A percentile compares a stretch with the other conserved stretches of the same genome.
phyloP scores from a whole-genome alignment of 2,888 invertebrate species.

The Leptinotarsa rubiginosa region DNA sequence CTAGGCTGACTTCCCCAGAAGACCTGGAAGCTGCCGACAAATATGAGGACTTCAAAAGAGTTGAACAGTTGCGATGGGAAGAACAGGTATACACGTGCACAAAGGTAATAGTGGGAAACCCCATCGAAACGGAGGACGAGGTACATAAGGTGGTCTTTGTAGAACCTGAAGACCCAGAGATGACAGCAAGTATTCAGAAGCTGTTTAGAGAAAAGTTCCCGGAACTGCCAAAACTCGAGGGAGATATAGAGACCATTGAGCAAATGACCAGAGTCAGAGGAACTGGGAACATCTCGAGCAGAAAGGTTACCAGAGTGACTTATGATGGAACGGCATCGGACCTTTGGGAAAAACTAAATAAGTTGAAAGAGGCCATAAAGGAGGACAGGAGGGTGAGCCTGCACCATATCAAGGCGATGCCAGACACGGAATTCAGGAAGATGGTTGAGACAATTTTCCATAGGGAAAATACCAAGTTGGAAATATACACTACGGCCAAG shows the following conservation, averaged over 20 bases:
- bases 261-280: slow-evolving; percentile 5
- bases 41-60: background rate
- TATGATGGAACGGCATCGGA: slow-evolving; percentile 16
- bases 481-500: slow-evolving; percentile 10
- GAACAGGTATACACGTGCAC: slow-evolving; percentile 6
- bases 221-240: slow-evolving; percentile 18
- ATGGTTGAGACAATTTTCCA: slow-evolving; percentile 16
- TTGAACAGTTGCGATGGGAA: background rate
- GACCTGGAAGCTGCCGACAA: background rate
- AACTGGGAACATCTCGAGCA: too few species aligned
- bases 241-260: slow-evolving; percentile 29
- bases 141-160: too few species aligned
- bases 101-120: slow-evolving; percentile 23
- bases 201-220: slow-evolving; percentile 33
- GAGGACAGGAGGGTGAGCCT: background rate
- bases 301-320: background rate
- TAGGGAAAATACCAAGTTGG: background rate
- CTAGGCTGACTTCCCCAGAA: background rate
- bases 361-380: background rate
- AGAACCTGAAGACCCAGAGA: slow-evolving; percentile 1
- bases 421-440: background rate
- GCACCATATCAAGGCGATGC: background rate
- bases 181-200: slow-evolving; percentile 32
- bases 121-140: background rate
- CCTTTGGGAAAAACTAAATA: slow-evolving; percentile 10